Conservation (phyloP, 2,797 vertebrate species). For the Limosa lapponica region DNA sequence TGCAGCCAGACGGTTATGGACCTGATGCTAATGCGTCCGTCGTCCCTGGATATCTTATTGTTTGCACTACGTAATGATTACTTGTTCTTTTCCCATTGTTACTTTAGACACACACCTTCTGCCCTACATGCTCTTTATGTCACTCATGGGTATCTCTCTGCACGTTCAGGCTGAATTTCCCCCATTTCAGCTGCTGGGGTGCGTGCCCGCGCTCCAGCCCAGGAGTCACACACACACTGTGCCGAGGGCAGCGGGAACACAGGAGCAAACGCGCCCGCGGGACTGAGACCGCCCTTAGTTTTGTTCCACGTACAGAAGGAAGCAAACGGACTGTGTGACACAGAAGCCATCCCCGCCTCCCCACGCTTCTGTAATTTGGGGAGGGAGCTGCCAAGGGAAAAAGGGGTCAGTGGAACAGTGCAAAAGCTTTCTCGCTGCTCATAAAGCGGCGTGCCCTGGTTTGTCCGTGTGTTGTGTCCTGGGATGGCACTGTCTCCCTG, state of each 20-base stretch:
- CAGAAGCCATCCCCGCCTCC: fast-evolving
- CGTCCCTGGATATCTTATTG: neutral
- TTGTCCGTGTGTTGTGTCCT: neutral
- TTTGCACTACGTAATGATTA: neutral
- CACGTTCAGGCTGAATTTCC: neutral
- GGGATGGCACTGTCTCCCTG: neutral
- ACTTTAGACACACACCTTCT: neutral
- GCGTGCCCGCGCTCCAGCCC: neutral
- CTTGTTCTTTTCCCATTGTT: neutral
- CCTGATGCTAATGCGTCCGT: neutral
- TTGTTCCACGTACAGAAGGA: fast-evolving
- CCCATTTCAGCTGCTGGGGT: neutral
- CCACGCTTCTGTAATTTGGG: neutral
- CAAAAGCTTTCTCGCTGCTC: neutral
- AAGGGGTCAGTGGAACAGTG: neutral
- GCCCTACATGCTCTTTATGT: neutral
- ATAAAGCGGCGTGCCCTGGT: neutral
- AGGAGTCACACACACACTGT: fast-evolving
- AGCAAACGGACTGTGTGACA: neutral
- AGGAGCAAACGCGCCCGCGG: fast-evolving
- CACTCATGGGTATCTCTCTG: neutral
- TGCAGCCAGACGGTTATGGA: neutral
- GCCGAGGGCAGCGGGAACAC: fast-evolving
- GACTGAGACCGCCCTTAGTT: neutral
- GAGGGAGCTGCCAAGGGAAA: neutral